A percentile compares a stretch with the other conserved stretches of the same genome.
These are phyloP conservation scores for Dicentrarchus labrax DNA, from an alignment of 2,113 vertebrate genomes.

Conservation along the genomic window DNA sequence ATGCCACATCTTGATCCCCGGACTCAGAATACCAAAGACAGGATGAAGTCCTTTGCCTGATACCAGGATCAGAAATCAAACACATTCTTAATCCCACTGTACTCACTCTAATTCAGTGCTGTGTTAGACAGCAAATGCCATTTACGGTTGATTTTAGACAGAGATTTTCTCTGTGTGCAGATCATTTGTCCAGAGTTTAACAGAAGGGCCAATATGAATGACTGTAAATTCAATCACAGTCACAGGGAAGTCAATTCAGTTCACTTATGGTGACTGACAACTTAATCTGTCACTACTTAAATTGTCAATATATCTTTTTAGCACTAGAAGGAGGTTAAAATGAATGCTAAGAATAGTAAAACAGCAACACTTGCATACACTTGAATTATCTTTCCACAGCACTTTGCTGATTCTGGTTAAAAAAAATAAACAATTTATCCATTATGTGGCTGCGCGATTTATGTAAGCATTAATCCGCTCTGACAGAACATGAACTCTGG, in stretches of 20 bases:
- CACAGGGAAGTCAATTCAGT: background rate
- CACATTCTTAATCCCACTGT: slow-evolving; percentile 51
- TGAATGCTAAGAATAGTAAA: background rate
- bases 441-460: background rate
- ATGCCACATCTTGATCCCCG: slow-evolving; percentile 69
- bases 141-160: slow-evolving; percentile 37
- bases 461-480: slow-evolving; percentile 4
- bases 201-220: background rate
- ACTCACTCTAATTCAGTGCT: slow-evolving; percentile 46
- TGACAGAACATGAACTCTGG: background rate
- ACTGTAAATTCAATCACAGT: background rate
- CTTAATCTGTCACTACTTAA: slow-evolving; percentile 1
- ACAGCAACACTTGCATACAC: background rate
- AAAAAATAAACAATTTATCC: background rate
- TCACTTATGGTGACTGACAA: background rate
- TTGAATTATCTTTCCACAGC: background rate
- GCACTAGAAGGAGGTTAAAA: background rate
- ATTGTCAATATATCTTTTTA: background rate
- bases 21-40: slow-evolving; percentile 62
- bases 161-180: slow-evolving; percentile 33
- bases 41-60: slow-evolving; percentile 53
- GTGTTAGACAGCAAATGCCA: slow-evolving; percentile 54
- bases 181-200: slow-evolving; percentile 42
- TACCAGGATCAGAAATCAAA: slow-evolving; percentile 63
- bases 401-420: background rate